A percentile compares a stretch with the other conserved stretches of the same genome.
Conservation (phyloP, 2,888 invertebrate genomes). For the Pharmacophagus antenor region DNA sequence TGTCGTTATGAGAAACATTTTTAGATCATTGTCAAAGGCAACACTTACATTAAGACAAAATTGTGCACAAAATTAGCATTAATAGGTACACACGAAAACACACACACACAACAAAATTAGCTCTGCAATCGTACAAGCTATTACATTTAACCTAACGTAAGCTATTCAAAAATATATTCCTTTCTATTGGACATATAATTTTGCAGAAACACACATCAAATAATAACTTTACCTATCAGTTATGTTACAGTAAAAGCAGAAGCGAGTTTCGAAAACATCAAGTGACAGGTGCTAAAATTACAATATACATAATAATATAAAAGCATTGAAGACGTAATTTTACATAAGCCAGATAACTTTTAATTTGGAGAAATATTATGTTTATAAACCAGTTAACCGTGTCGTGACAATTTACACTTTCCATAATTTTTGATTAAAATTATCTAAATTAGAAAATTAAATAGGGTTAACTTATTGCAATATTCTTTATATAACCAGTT, state of each 20-base stretch:
- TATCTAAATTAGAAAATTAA: no score
- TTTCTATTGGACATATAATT: conserved; percentile 39
- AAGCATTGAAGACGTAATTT: no score
- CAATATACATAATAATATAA: not conserved
- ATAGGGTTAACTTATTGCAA: no score
- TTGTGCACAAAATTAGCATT: conserved; percentile 33
- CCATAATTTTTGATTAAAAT: no score
- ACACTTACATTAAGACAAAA: conserved; percentile 30
- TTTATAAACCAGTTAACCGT: no score
- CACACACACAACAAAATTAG: conserved; percentile 34
- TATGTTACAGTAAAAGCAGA: conserved; percentile 14
- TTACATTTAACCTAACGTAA: conserved; percentile 46
- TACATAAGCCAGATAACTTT: no score
- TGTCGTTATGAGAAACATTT: not conserved
- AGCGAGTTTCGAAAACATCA: conserved; percentile 17
- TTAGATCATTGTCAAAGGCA: conserved; percentile 5
- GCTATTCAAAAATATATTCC: conserved; percentile 68
- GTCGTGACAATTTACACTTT: no score
- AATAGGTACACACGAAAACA: no score
- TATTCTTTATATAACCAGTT: no score
- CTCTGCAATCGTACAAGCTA: conserved; percentile 50
- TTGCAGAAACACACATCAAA: conserved; percentile 18
- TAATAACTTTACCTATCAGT: conserved; percentile 16
- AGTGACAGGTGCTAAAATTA: conserved; percentile 12
- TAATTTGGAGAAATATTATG: no score